Base-by-base conservation (phyloP, 1,140 invertebrate genomes). In the Orius insidiosus region DNA sequence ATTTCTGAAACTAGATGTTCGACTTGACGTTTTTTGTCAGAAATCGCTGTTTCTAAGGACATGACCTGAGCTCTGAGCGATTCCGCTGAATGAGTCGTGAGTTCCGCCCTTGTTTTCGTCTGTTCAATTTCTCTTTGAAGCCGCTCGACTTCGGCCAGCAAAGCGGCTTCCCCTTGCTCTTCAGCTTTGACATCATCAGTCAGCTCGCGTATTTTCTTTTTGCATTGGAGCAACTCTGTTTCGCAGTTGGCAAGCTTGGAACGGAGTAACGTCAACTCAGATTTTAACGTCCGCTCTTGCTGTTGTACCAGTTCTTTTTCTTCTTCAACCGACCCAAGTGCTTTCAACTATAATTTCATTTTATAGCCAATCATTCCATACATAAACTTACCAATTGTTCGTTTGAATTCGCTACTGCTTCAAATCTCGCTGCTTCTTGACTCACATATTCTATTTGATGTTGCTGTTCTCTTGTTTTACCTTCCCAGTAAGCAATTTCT, bases 401-500 rank as follows among this genome's bases (percentile, higher is more conserved):
- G 53, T 78, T 78, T 44, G 76, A 73, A 49, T 78, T 67, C 47
- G 76, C 73, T 47, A 75, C 72, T 52, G 76, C 75, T 60, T 86
- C 81, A 13, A 85, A 74, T 24, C 79, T 74, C 52, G 68, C 73
- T 11, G 85, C 75, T 65, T 90, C 85, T 56, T 85, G 76, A 39
- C 82, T 74, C 53, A 90, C 71, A 55, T 76, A 74, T 58, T 87
- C 81, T 53, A 87, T 71, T 59, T 89, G 79, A 57, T 82, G 71
- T 55, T 85, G 76, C 55, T 85, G 80, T 57, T 92, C 85, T 48
- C 78, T 68, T 51, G 85, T 80, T 64, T 86, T 86, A 50, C 75
- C 75, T 64, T 92, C 87, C 74, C 85, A 83, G 60, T 78, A 87
- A 11, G 79, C 71, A 53, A 93, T 88, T 72, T 93, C 86, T 46